Base-by-base conservation (phyloP, 2,113 vertebrate genomes). In the Collichthys lucidus region DNA sequence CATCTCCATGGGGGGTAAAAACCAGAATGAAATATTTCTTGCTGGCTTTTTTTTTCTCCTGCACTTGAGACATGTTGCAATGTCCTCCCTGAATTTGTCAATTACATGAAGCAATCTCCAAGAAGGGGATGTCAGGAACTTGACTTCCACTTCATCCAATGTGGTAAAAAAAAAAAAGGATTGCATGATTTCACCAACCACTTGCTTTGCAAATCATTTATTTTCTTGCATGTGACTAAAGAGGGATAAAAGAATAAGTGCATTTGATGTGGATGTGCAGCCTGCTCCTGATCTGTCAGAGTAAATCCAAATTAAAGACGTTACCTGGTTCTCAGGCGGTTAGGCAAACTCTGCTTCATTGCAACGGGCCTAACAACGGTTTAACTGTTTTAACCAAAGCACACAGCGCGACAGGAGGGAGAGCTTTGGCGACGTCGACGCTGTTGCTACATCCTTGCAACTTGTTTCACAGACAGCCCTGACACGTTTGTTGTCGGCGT, bases 251-350 rank as follows among this genome's bases (percentile, higher is more conserved):
- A 2, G 1, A 26, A 26, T 26, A 26, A 26, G 26, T 26, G 26
- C 26, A 26, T 26, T 2, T 26, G 26, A 26, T 26, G 26, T 26
- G 26, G 49, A 68, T 57, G 52, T 5, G 11, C 17, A 26, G 50
- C 29, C 59, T 64, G 15, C 59, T 67, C 46, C 44, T 52, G n/a
- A 78, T 17, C 77, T 84, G 88, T 82, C 82, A 80, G 75, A 14
- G 44, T 77, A 74, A 83, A 91, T 70, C 86, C 90, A 40, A 56
- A 63, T 88, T 78, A 82, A 26, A 26, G 2, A 83, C 78, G 74
- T 87, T 90, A 92, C 83, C 86, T 88, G 88, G 22, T 26, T 80
- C 47, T 72, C 47, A 73, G 55, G 70, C 57, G 76, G 68, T 56
- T 74, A 85, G 74, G 77, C 57, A 74, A 68, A 80, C 55, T 86